These are phyloP conservation scores for Idaea dimidiata DNA, from an alignment of 2,888 invertebrate genomes.

Conservation along the genomic window DNA sequence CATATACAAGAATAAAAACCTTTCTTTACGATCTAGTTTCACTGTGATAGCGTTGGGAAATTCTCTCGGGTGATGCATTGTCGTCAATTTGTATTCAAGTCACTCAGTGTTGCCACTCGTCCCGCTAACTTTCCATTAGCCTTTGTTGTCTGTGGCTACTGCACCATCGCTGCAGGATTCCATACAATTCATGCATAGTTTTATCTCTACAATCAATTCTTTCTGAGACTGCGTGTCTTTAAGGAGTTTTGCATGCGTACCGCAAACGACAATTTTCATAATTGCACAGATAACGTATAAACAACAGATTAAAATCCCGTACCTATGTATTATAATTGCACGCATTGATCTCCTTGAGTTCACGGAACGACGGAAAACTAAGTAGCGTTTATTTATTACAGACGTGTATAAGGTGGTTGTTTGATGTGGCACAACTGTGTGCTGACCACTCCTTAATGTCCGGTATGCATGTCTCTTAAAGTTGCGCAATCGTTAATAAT, in stretches of 20 bases:
- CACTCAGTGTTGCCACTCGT: conserved; percentile 40
- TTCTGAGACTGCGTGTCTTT: conserved; percentile 18
- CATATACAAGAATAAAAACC: conserved; percentile 42
- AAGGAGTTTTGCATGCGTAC: conserved; percentile 12
- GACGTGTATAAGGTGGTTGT: conserved; percentile 32
- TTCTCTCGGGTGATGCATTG: conserved; percentile 62
- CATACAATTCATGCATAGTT: neutral
- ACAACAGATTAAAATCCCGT: conserved; percentile 44
- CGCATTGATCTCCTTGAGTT: conserved; percentile 73
- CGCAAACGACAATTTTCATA: conserved; percentile 45
- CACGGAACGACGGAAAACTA: conserved; percentile 65
- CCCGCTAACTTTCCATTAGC: conserved; percentile 68
- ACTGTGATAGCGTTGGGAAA: conserved; percentile 65
- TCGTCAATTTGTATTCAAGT: conserved; percentile 71
- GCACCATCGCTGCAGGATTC: conserved; percentile 45
- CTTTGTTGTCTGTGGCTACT: conserved; percentile 55
- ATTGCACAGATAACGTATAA: conserved; percentile 45
- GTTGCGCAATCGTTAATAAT: conserved; percentile 52
- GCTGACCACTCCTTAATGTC: conserved; percentile 57
- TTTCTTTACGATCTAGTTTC: conserved; percentile 64
- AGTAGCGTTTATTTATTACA: conserved; percentile 53
- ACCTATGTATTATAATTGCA: conserved; percentile 52
- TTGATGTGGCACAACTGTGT: conserved; percentile 38
- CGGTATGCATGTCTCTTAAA: conserved; percentile 45
- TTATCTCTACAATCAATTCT: neutral